Evolutionary conservation across 2,797 vertebrate genomes (phyloP).

Genomic region (Myiothlypis coronata): DNA sequence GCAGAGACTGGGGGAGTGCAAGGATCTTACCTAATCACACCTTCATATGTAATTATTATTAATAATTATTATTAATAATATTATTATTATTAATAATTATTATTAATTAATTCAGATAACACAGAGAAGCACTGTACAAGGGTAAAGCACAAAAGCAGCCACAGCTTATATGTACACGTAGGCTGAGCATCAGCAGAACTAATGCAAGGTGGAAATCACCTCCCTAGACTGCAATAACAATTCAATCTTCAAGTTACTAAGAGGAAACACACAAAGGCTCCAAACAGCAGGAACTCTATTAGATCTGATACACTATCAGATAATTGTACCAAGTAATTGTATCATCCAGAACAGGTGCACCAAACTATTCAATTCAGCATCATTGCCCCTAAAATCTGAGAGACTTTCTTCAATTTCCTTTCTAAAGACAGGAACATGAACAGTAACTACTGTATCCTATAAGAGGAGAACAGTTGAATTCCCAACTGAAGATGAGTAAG

Average conservation of each 20-base stretch:
- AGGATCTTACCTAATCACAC: background rate
- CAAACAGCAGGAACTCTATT: background rate
- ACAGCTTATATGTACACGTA: background rate
- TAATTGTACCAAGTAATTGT: background rate
- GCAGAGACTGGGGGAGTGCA: background rate
- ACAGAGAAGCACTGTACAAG: background rate
- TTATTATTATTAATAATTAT: too few species aligned
- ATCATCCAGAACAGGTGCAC: background rate
- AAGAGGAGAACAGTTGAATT: background rate
- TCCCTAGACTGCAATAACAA: background rate
- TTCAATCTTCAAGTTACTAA: background rate
- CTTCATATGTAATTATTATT: background rate
- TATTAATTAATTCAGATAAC: background rate
- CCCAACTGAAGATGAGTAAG: background rate
- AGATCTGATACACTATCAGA: background rate
- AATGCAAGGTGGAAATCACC: background rate
- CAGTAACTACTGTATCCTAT: background rate
- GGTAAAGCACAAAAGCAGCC: background rate
- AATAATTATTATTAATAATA: too few species aligned
- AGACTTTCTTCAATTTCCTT: background rate
- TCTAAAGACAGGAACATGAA: background rate
- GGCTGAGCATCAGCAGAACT: background rate
- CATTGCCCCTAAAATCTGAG: background rate
- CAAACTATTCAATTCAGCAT: background rate
- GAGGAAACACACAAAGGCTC: background rate